A percentile compares a stretch with the other conserved stretches of the same genome.
Evolutionary conservation across 2,888 invertebrate genomes (phyloP).

Genomic region (Tenodera sinensis): DNA sequence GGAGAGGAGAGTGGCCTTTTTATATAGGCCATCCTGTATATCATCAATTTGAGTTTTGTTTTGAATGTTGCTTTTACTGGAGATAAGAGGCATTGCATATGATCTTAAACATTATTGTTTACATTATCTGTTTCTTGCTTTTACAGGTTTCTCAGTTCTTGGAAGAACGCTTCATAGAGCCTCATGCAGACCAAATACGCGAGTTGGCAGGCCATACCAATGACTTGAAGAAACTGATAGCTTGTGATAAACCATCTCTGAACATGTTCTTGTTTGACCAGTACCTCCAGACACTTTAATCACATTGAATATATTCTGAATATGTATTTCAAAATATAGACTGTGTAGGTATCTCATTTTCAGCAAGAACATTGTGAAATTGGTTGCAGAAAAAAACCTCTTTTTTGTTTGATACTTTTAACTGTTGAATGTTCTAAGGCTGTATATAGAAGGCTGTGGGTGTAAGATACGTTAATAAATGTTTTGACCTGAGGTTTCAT

Average conservation of each 20-base stretch:
- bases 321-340: not conserved
- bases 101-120: too few species aligned
- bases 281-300: conserved; percentile 45
- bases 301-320: not conserved
- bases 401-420: not conserved
- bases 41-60: too few species aligned
- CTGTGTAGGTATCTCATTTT: not conserved
- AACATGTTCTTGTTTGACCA: conserved; percentile 74
- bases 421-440: not conserved
- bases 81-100: too few species aligned
- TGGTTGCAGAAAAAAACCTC: not conserved
- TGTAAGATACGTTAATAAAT: not conserved
- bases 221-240: conserved; percentile 65
- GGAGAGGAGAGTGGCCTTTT: too few species aligned
- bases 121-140: not conserved
- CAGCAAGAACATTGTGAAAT: not conserved
- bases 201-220: conserved; percentile 68
- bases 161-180: conserved; percentile 71
- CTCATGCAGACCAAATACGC: conserved; percentile 65
- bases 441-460: not conserved
- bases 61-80: too few species aligned
- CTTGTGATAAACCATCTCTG: conserved; percentile 55
- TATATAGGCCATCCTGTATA: too few species aligned
- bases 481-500: not conserved
- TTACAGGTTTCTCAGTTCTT: conserved; percentile 41